Evolutionary conservation across 1,140 invertebrate species (phyloP).

Genomic region (Augochlora pura): DNA sequence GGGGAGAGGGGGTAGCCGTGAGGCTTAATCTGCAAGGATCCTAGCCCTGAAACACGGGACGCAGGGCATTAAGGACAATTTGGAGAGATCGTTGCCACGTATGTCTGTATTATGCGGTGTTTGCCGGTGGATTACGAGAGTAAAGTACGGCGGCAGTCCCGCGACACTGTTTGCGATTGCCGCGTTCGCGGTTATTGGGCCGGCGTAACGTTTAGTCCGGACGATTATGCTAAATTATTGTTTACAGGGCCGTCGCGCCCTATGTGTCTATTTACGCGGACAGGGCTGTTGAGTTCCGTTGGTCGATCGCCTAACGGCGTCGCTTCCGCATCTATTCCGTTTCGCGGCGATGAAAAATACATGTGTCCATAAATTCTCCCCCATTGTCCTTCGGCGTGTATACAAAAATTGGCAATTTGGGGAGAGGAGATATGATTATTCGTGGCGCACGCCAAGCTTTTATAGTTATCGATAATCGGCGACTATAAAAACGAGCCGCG

Average conservation of each 20-base stretch:
- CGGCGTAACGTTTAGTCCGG: constrained; percentile 58
- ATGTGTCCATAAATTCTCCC: no score
- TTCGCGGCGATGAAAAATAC: background rate
- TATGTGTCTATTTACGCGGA: constrained; percentile 58
- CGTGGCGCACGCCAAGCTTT: no score
- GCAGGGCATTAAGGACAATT: constrained; percentile 53
- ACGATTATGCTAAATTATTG: constrained; percentile 70
- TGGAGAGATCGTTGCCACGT: constrained; percentile 62
- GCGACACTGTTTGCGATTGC: constrained; percentile 64
- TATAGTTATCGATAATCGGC: no score
- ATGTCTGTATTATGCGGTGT: constrained; percentile 73
- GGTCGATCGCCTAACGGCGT: constrained; percentile 12
- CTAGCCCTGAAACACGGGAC: background rate
- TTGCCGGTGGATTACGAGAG: constrained; percentile 71
- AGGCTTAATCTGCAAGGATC: constrained; percentile 12
- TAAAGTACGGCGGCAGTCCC: constrained; percentile 66
- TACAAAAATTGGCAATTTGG: no score
- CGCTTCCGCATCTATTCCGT: no score
- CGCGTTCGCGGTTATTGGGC: constrained; percentile 64
- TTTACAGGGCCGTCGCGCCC: constrained; percentile 48
- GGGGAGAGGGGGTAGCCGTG: background rate
- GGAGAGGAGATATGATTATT: no score
- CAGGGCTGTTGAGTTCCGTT: constrained; percentile 19
- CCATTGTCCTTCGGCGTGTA: no score
- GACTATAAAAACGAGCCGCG: no score